Conservation (phyloP, 2,888 invertebrate genomes). For the Sphinx pinastri region DNA sequence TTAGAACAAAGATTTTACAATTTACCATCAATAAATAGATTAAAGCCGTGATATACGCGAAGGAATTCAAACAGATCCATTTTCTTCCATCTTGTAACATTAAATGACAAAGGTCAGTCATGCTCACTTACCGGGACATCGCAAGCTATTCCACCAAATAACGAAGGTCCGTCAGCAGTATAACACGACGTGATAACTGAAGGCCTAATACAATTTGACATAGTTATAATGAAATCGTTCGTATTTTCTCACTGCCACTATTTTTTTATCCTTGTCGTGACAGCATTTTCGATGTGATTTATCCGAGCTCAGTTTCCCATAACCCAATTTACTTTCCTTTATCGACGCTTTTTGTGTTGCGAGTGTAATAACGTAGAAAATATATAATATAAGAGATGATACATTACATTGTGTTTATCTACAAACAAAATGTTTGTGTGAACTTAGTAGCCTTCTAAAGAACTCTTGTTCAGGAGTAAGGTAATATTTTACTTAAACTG, state of each 20-base stretch:
- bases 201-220: constrained; percentile 46
- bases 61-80: constrained; percentile 41
- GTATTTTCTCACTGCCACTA: constrained; percentile 63
- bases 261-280: constrained; percentile 76
- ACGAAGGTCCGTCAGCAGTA: neutral
- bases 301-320: constrained; percentile 75
- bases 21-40: constrained; percentile 13
- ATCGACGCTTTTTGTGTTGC: constrained; percentile 30
- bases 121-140: constrained; percentile 61
- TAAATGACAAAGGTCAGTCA: constrained; percentile 55
- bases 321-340: constrained; percentile 66
- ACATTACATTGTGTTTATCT: neutral
- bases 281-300: constrained; percentile 79
- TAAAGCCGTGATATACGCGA: constrained; percentile 32
- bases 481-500: too few relatives aligned
- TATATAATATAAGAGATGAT: neutral
- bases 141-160: constrained; percentile 32
- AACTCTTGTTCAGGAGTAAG: too few relatives aligned
- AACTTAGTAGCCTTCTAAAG: neutral
- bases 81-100: constrained; percentile 46
- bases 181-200: too few relatives aligned
- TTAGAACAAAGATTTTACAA: neutral
- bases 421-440: neutral
- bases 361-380: constrained; percentile 23
- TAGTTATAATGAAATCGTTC: constrained; percentile 68